Conservation (phyloP, 2,797 vertebrate species). For the Diplodus sargus region DNA sequence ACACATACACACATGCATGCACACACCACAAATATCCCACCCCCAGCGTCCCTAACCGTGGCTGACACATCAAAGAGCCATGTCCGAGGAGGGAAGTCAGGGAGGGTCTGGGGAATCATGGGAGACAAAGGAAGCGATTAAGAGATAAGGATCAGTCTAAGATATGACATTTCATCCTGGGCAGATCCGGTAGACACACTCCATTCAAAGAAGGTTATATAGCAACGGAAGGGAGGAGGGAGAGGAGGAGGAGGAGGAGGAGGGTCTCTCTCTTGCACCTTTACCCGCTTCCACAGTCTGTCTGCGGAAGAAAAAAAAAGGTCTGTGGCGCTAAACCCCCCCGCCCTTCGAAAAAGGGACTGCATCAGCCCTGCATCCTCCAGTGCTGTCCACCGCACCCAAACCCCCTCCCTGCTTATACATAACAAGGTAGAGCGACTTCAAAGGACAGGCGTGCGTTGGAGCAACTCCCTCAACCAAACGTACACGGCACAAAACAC, state of each 20-base stretch:
- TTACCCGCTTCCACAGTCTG: slow-evolving; percentile 51
- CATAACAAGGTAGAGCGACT: slow-evolving; percentile 53
- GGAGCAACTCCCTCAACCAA: slow-evolving; percentile 36
- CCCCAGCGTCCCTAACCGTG: slow-evolving; percentile 83
- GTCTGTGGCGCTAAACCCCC: slow-evolving; percentile 29
- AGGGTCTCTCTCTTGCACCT: slow-evolving; percentile 58
- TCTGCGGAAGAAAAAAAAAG: slow-evolving; percentile 61
- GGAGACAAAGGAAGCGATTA: slow-evolving; percentile 98
- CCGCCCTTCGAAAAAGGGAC: slow-evolving; percentile 41
- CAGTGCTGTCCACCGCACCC: slow-evolving; percentile 26
- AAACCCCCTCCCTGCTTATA: slow-evolving; percentile 26
- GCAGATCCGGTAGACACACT: slow-evolving; percentile 92
- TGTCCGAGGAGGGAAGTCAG: slow-evolving; percentile 90
- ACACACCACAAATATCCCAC: slow-evolving; percentile 77
- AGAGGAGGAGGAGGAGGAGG: slow-evolving; percentile 60
- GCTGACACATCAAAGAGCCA: slow-evolving; percentile 93
- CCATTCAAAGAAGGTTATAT: slow-evolving; percentile 89
- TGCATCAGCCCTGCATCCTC: slow-evolving; percentile 38
- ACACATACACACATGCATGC: slow-evolving; percentile 34
- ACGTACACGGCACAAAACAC: slow-evolving; percentile 24
- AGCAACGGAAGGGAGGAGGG: slow-evolving; percentile 76
- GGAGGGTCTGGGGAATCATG: slow-evolving; percentile 91
- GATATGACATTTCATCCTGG: slow-evolving; percentile 98
- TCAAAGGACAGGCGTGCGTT: slow-evolving; percentile 56
- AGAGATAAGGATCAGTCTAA: slow-evolving; percentile 96